Evolutionary conservation across 2,797 vertebrate species (phyloP), one percentile per base, ranked within the genome.

Genomic region (Hephaestus fuliginosus): DNA sequence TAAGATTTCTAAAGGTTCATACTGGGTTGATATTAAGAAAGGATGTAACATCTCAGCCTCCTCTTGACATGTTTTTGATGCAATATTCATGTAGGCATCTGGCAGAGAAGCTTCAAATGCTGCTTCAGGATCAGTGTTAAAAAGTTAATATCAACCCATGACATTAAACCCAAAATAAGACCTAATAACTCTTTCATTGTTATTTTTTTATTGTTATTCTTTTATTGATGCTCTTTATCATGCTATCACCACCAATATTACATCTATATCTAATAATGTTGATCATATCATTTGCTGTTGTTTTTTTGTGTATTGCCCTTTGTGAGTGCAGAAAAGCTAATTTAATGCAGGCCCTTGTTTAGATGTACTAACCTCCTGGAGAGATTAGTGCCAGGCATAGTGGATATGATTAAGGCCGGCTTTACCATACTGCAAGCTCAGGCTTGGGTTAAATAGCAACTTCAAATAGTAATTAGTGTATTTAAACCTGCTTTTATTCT

Each of bases 351-450:
- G 8, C n/a, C 28, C 2, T 5, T 25, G 51, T 71, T 61, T 6
- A 25, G 20, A 58, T 61, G 14, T 5, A 56, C 28, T 17, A 55
- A 46, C 39, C 67, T 44, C 58, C 15, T 41, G 46, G 9, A 41
- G 39, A 56, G 61, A 69, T 73, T 28, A 43, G 22, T 33, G 33
- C 36, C 17, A 25, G 15, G 55, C 36, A 17, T 66, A 51, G 74
- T 82, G 58, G 36, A 56, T 81, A 88, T 86, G 55, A 79, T 85
- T 63, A 48, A 76, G 60, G 9, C 13, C 46, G 44, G 28, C 41
- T 63, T 65, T 20, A 44, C 71, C 86, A 88, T 89, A 83, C 89
- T 83, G 57, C 64, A 48, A 65, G 63, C 13, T 52, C 14, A 36
- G 25, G 30, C 30, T 2, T 18, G 3, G 28, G 12, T 81, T 60